Evolutionary conservation across 2,888 invertebrate genomes (phyloP).

Genomic region (Polyommatus icarus): DNA sequence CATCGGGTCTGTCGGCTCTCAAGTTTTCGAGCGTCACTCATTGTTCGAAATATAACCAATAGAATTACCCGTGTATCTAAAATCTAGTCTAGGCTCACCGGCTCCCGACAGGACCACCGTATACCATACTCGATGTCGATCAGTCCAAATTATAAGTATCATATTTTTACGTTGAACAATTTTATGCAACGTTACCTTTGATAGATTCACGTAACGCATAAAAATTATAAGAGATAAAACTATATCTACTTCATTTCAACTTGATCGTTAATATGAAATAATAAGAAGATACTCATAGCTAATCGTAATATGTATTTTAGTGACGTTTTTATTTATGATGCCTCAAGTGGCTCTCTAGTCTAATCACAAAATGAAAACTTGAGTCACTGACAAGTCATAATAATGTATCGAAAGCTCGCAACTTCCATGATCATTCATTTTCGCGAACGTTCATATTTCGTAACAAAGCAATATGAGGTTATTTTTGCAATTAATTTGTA

Average conservation of each 20-base stretch:
- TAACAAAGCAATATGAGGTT: not conserved
- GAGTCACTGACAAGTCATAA: not conserved
- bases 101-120: conserved; percentile 10
- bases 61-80: not conserved
- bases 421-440: not conserved
- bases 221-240: not conserved
- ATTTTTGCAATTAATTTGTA: not conserved
- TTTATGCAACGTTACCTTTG: not conserved
- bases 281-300: not conserved
- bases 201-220: not conserved
- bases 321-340: not conserved
- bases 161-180: not conserved
- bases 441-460: not conserved
- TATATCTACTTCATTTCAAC: not conserved
- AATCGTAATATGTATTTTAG: conserved; percentile 1
- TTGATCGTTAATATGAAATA: not conserved
- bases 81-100: conserved; percentile 22
- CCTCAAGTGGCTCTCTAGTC: conserved; percentile 21
- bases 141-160: not conserved
- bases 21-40: conserved; percentile 22
- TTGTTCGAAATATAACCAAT: conserved; percentile 29
- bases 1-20: not conserved
- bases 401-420: not conserved
- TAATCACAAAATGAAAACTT: conserved; percentile 6
- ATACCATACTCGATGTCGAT: not conserved